Base-by-base conservation (phyloP, 2,888 invertebrate genomes). In the Eristalinus sepulchralis region DNA sequence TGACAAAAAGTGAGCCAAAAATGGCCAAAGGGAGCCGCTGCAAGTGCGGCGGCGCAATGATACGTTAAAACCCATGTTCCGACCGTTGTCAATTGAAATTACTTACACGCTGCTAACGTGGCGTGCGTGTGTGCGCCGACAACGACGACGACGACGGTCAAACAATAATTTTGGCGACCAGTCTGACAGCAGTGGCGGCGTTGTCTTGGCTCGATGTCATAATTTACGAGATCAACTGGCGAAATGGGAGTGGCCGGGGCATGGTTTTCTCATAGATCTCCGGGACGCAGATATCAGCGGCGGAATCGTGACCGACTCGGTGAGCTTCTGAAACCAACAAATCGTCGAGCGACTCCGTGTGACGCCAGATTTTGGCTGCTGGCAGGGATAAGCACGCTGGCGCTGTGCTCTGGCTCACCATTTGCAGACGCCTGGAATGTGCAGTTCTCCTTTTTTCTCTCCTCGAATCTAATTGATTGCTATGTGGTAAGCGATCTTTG, bases 61-160 rank as follows among this genome's bases (percentile, higher is more conserved):
- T 72, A 72, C 71, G 76, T 59, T 76, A 80, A 80, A 85, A 85
- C 8, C 53, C 81, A 81, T 85, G 84, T 84, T 67, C 34, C 57
- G 71, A 82, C 68, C 60, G 82, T 70, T 85, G 85, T 86, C 82
- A 86, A 82, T 86, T 86, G 82, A 66, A 86, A 86, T 86, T 86
- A 86, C 73, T 86, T 82, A 82, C 85, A 86, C 82, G 78, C 73
- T 78, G 71, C 62, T 66, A 73, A 86, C 64, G 85, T 85, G 57
- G 63, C 34, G 47, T 55, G 47, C 6, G 17, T 47, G 66, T 66
- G 59, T 20, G 60, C 34, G n/a, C 36, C 67, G 22, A n/a, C n/a
- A n/a, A n/a, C n/a, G n/a, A n/a, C n/a, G n/a, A n/a, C n/a, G n/a
- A n/a, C n/a, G n/a, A 39, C 20, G 39, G 76, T 73, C 83, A 72